phyloP scores from a whole-genome alignment of 2,888 invertebrate genomes.

The Agrenia bidenticulata region DNA sequence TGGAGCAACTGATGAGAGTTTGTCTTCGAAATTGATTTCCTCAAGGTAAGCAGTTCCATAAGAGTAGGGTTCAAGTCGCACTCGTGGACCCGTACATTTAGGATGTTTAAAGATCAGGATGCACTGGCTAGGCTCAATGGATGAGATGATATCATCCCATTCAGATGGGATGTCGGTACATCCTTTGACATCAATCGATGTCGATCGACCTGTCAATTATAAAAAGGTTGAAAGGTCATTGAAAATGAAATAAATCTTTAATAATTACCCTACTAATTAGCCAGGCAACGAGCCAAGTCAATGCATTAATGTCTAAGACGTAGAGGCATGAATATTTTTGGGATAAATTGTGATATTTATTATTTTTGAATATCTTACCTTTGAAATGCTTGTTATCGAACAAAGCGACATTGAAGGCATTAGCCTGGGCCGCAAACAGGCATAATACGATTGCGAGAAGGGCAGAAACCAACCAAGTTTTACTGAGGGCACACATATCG shows the following conservation, averaged over 20 bases:
- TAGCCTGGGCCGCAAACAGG: conserved; percentile 17
- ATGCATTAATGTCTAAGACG: no score
- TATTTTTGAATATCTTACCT: conserved; percentile 24
- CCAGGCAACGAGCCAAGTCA: no score
- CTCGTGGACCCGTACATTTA: conserved; percentile 38
- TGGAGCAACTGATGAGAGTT: conserved; percentile 39
- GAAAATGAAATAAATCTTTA: not conserved
- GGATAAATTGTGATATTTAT: no score
- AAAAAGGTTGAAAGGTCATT: not conserved
- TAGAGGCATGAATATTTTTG: no score
- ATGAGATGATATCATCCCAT: conserved; percentile 34
- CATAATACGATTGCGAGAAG: conserved; percentile 26
- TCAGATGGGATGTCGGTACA: conserved; percentile 36
- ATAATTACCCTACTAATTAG: not conserved
- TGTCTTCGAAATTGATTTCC: conserved; percentile 44
- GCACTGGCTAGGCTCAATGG: conserved; percentile 30
- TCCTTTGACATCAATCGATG: conserved; percentile 29
- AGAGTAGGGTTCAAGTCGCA: conserved; percentile 36
- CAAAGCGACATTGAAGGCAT: conserved; percentile 31
- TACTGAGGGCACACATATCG: conserved; percentile 15
- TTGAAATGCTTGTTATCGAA: conserved; percentile 43
- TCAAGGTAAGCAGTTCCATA: conserved; percentile 36
- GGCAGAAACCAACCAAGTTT: conserved; percentile 7
- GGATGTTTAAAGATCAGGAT: conserved; percentile 42
- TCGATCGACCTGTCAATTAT: conserved; percentile 16